These are phyloP conservation scores for Solenopsis invicta DNA, from an alignment of 1,140 invertebrate species.

Conservation along the genomic window DNA sequence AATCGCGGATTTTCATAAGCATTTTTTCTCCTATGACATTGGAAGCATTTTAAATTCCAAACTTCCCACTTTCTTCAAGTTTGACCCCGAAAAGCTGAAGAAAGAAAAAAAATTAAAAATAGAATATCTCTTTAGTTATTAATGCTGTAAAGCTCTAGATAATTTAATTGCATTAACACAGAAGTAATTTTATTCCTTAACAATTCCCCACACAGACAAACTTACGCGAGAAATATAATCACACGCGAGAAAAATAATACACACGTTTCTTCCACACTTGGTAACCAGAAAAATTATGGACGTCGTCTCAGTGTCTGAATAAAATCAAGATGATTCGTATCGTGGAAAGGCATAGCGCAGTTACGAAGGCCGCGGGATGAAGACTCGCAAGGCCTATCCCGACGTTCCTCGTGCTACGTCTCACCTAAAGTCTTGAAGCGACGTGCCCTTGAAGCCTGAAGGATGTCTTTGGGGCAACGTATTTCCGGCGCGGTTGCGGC, in stretches of 20 bases:
- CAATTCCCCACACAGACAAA: neutral
- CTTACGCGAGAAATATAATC: neutral
- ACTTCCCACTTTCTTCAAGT: neutral
- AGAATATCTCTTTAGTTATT: neutral
- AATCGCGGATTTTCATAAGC: constrained; percentile 9
- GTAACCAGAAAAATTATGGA: constrained; percentile 31
- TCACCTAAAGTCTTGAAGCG: constrained; percentile 56
- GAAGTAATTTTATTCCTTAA: constrained; percentile 12
- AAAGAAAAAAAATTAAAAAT: neutral
- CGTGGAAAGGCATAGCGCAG: neutral
- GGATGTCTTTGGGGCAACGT: constrained; percentile 77
- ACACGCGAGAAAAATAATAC: neutral
- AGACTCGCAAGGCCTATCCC: neutral
- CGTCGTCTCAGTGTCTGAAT: neutral
- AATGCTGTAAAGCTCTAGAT: neutral
- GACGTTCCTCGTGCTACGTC: constrained; percentile 48
- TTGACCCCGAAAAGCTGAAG: neutral
- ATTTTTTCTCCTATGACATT: neutral
- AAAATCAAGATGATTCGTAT: constrained; percentile 14
- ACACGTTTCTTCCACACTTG: neutral
- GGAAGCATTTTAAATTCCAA: neutral
- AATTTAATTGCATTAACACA: neutral
- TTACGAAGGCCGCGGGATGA: constrained; percentile 68
- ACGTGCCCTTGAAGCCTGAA: constrained; percentile 17
- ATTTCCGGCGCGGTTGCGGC: constrained; percentile 75